Base-by-base conservation (phyloP, 2,888 invertebrate species). In the Gasteruption jaculator region DNA sequence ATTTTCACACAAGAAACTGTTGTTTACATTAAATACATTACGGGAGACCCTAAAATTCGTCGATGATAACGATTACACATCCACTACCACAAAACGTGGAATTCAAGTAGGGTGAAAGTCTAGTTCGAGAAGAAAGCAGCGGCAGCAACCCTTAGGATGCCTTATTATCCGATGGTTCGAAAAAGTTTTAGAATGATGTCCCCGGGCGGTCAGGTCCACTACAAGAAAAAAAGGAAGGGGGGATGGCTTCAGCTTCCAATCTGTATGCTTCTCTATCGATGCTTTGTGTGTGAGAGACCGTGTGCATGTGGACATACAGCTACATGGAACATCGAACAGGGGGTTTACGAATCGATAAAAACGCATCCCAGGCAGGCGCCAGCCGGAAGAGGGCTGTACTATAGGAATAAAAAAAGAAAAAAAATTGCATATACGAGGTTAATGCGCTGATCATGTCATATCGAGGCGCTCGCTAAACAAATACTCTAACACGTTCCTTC, bases 381-480 rank as follows among this genome's bases (percentile, higher is more conserved):
- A 60, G 64, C 61, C 63, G 50, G 58, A 61, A 61, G 44, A 49
- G 58, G 50, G 54, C n/a, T n/a, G n/a, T n/a, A n/a, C n/a, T n/a
- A 52, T 45, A 54, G 49, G 50, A 48, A 46, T 21, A 49, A 21
- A 33, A 15, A 37, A 40, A 46, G 58, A 57, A 58, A 64, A 64
- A 66, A 66, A 68, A 65, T 61, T 58, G 60, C 58, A 60, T n/a
- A n/a, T 59, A 60, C 57, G 54, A 63, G 66, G 68, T 68, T 68
- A 70, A 70, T 68, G 68, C 65, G 68, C 68, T 65, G 70, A 70
- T 68, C 70, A 67, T 66, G 68, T 68, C 68, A 64, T 63, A 65
- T 64, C 63, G 63, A 58, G 59, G 58, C 54, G 58, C 60, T 57
- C 59, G 63, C 63, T 63, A 60, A 66, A 67, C 64, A 62, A 65